A percentile compares a stretch with the other conserved stretches of the same genome.
These are phyloP conservation scores for Hippocampus comes DNA, from an alignment of 2,113 vertebrate species.

Conservation along the genomic window DNA sequence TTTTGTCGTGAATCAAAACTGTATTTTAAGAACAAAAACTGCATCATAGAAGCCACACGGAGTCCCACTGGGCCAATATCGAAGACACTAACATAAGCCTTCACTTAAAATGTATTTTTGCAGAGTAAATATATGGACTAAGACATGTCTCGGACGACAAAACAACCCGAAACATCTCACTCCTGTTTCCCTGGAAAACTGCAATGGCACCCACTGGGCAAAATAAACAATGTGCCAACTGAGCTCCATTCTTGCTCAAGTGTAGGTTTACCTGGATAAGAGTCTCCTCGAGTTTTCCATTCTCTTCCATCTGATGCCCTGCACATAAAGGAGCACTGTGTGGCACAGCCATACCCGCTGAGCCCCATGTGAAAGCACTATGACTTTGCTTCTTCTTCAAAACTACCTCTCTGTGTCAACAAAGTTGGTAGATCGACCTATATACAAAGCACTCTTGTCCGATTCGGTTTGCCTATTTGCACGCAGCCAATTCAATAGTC, in stretches of 20 bases:
- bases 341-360: constrained; percentile 15
- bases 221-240: constrained; percentile 42
- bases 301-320: constrained; percentile 37
- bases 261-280: constrained; percentile 55
- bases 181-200: constrained; percentile 2
- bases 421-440: background rate
- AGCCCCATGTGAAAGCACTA: constrained; percentile 35
- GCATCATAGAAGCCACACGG: background rate
- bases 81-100: background rate
- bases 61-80: background rate
- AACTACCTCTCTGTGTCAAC: constrained; percentile 20
- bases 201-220: constrained; percentile 25
- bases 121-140: background rate
- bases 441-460: background rate
- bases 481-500: background rate
- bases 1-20: background rate
- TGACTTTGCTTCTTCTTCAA: constrained; percentile 24
- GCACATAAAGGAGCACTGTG: constrained; percentile 45
- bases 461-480: background rate
- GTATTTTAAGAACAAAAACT: background rate
- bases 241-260: constrained; percentile 39
- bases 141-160: background rate
- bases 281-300: constrained; percentile 13
- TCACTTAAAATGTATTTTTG: background rate
- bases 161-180: background rate